Percentiles rank a stretch among this genome's conserved stretches.
These are phyloP conservation scores for Galeopsomyia nigrocyanea DNA, from an alignment of 2,888 invertebrate species.

Conservation along the genomic window DNA sequence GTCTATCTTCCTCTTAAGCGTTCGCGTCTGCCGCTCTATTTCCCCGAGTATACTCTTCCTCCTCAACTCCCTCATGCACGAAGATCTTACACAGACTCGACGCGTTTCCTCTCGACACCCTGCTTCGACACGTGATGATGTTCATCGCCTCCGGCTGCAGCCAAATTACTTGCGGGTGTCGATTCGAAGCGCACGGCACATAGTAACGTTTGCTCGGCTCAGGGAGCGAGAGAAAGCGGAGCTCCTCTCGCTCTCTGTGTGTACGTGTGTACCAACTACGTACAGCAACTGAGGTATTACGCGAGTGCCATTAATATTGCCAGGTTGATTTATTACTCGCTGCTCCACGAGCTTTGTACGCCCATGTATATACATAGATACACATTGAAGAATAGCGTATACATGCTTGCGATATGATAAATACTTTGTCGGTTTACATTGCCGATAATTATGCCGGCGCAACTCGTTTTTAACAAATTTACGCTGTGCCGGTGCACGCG, in stretches of 20 bases:
- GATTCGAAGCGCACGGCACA: slow-evolving; percentile 9
- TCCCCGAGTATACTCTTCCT: too few relatives aligned
- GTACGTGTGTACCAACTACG: not conserved
- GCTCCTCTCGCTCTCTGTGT: not conserved
- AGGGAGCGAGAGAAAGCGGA: too few relatives aligned
- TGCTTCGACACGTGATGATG: slow-evolving; percentile 8
- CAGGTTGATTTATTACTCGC: slow-evolving; percentile 40
- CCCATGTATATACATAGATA: not conserved
- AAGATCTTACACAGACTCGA: slow-evolving; percentile 27
- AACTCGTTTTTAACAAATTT: slow-evolving; percentile 36
- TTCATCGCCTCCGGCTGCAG: not conserved
- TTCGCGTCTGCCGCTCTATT: too few relatives aligned
- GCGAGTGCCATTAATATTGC: slow-evolving; percentile 44
- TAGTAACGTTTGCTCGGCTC: too few relatives aligned
- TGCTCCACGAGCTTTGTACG: slow-evolving; percentile 6
- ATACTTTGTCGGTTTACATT: slow-evolving; percentile 37
- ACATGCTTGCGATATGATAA: slow-evolving; percentile 15
- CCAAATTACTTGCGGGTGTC: slow-evolving; percentile 32
- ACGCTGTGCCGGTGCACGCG: not conserved
- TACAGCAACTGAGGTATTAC: slow-evolving; percentile 29
- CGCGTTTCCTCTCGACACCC: slow-evolving; percentile 17
- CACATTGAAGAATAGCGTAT: slow-evolving; percentile 17
- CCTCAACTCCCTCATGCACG: not conserved
- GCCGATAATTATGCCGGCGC: slow-evolving; percentile 24
- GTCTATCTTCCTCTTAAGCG: slow-evolving; percentile 2